These are phyloP conservation scores for Porites lutea DNA, from an alignment of 64 coral and sea anemone genomes.

Conservation along the genomic window DNA sequence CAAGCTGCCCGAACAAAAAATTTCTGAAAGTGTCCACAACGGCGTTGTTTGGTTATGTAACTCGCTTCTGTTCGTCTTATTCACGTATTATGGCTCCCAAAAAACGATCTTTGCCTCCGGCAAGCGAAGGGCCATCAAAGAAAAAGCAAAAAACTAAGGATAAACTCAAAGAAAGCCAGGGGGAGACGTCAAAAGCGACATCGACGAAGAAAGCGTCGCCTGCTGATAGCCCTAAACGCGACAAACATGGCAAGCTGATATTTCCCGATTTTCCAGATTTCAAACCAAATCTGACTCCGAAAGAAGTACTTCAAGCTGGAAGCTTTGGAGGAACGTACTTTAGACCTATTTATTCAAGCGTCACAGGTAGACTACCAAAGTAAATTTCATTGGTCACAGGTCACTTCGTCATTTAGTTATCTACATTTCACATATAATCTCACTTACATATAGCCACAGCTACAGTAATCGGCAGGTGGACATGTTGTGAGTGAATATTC, in stretches of 20 bases:
- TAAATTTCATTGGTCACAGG: too few species aligned
- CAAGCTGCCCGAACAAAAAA: too few species aligned
- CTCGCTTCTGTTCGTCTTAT: too few species aligned
- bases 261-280: slow-evolving; percentile 90
- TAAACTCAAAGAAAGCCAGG: neutral
- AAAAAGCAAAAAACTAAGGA: neutral
- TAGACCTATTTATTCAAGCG: slow-evolving; percentile 73
- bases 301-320: slow-evolving; percentile 85
- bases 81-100: slow-evolving; percentile 5
- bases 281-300: slow-evolving; percentile 87
- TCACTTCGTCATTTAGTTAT: too few species aligned
- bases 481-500: too few species aligned
- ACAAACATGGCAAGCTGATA: slow-evolving; percentile 79
- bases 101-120: neutral
- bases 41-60: too few species aligned
- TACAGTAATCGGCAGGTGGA: too few species aligned
- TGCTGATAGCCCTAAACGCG: slow-evolving; percentile 38
- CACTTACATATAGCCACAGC: too few species aligned
- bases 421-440: too few species aligned
- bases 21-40: too few species aligned
- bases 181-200: neutral
- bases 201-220: neutral
- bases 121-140: neutral
- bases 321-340: slow-evolving; percentile 93
- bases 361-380: slow-evolving; percentile 59